Evolutionary conservation across 2,797 vertebrate species (phyloP), one percentile per base, ranked within the genome.

Genomic region (Sandelia bainsii): DNA sequence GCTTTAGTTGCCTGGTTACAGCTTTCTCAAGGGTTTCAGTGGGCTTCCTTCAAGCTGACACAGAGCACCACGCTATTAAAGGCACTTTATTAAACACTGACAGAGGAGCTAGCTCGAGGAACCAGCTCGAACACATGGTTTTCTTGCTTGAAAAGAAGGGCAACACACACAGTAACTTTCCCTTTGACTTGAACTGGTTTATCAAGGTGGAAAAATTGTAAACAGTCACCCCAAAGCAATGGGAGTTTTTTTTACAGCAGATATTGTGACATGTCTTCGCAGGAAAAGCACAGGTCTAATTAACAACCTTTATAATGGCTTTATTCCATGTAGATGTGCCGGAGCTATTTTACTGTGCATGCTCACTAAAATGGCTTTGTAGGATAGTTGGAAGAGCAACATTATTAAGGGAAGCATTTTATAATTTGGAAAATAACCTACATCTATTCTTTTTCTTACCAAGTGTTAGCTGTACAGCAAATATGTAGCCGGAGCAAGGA

Each of bases 1-100:
- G 42, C 72, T 69, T 73, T 62, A 60, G 90, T 91, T 91, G 89
- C 87, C 78, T 89, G 80, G 89, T 82, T 89, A 91, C 90, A 76
- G 78, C 57, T 75, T 89, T 69, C 79, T 83, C 39, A 0, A 59
- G 72, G 81, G 71, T 79, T 80, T 87, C 72, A 57, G 1, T 77
- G 80, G 70, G 57, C 69, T 77, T 76, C 64, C 82, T 83, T 82
- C 62, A 53, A 64, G 61, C 68, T 66, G 81, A 79, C 73, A 79
- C 50, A 62, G 54, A 72, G 70, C 72, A 60, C 64, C 49, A 3
- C 70, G 68, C 75, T 72, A 81, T 86, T 83, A 70, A 60, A 75
- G 53, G 54, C 83, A 85, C 67, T 81, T 84, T 78, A 82, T 82
- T 72, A 77, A 84, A 78, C 71, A 39, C 39, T 56, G 72, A 62